Evolutionary conservation across 1,140 invertebrate species (phyloP).

Genomic region (Cherax quadricarinatus): DNA sequence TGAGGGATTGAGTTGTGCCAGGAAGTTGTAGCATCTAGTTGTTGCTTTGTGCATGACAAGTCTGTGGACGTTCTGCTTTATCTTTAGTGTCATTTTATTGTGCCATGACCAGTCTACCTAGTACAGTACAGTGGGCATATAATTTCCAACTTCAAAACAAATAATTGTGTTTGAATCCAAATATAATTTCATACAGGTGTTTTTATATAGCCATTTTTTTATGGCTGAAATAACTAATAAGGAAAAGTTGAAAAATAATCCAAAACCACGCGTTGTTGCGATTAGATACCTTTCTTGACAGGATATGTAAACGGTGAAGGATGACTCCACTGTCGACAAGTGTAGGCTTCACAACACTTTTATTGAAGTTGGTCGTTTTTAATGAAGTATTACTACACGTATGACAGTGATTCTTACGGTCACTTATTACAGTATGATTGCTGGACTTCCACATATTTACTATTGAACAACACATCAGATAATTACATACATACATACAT

Average conservation of each 20-base stretch:
- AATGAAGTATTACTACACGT: neutral
- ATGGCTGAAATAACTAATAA: neutral
- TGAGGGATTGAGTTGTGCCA: constrained; percentile 29
- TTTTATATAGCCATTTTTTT: neutral
- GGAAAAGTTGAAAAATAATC: neutral
- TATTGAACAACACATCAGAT: neutral
- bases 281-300: neutral
- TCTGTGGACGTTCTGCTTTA: constrained; percentile 22
- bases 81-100: constrained; percentile 26
- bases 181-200: constrained; percentile 50
- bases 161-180: neutral
- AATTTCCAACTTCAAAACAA: neutral
- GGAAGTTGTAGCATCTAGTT: constrained; percentile 47
- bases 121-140: neutral
- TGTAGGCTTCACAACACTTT: neutral
- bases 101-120: neutral
- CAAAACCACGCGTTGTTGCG: neutral
- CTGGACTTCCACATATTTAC: neutral
- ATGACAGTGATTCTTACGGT: neutral
- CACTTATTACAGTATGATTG: neutral
- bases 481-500: neutral
- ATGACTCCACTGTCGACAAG: constrained; percentile 49
- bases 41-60: constrained; percentile 55
- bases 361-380: neutral
- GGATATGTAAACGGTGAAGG: constrained; percentile 8